Evolutionary conservation across 2,888 invertebrate species (phyloP), one percentile per base, ranked within the genome.

Genomic region (Brachyptera putata): DNA sequence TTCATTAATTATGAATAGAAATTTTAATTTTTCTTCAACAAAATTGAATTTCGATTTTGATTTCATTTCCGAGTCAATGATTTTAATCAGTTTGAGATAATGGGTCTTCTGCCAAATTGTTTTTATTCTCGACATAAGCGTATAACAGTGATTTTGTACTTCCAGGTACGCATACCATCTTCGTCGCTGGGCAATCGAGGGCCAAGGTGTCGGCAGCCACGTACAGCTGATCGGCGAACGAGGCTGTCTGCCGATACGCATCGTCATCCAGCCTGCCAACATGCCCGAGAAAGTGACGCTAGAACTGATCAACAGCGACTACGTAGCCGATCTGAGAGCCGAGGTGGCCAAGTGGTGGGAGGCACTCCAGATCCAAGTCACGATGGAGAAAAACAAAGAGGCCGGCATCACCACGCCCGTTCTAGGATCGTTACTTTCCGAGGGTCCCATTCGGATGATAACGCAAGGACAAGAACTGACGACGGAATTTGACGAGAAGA

Each of bases 291-390:
- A 94, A 71, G 91, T 90, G 18, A 80, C 86, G 18, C 77, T 96
- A 13, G 85, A 90, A 67, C 80, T 96, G 75, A 82, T 89, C 66
- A 87, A 86, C 41, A 84, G 87, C n/a, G 95, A 95, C 76, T 85
- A 91, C 65, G 87, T 96, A 24, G 95, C 94, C 2, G 95, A 95
- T 74, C 77, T 96, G 57, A 80, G 95, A 64, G 95, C 95, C 1
- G 95, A 95, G 79, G 92, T 95, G 58, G 91, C 92, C n/a, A 88
- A 91, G 66, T 95, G 95, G 95, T 95, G 94, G 91, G 93, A 94
- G 64, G 74, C 74, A 24, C 72, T 77, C 1, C 76, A 77, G 61
- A 71, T 72, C 57, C 69, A 67, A 58, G 70, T 70, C 30, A 69
- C 68, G 24, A 37, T 3, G n/a, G 46, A 46, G 11, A 46, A 46